phyloP scores from a whole-genome alignment of 2,797 vertebrate genomes.

The Pipistrellus pipistrellus region DNA sequence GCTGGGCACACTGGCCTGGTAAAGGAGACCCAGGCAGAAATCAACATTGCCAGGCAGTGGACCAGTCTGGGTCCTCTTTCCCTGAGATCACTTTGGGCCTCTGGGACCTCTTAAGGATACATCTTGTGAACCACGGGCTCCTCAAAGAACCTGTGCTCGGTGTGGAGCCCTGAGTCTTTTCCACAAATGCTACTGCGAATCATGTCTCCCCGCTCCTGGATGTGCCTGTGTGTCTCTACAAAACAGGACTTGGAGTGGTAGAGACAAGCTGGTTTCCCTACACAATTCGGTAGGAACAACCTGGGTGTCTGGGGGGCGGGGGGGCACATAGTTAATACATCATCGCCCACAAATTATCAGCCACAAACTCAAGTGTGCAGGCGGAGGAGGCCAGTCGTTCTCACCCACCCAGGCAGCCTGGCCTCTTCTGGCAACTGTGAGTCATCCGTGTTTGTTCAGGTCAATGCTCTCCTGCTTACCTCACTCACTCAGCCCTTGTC shows the following conservation, averaged over 20 bases:
- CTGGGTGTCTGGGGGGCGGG: background rate
- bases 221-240: background rate
- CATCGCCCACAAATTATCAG: background rate
- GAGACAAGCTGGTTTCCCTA: background rate
- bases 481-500: background rate
- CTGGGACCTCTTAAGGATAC: background rate
- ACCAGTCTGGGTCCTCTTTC: background rate
- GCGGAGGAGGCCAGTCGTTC: background rate
- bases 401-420: background rate
- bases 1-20: background rate
- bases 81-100: background rate
- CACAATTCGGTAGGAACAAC: background rate
- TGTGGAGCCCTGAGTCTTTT: background rate
- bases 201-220: background rate
- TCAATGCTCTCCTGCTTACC: constrained; percentile 31
- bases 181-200: background rate
- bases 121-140: background rate
- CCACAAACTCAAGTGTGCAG: background rate
- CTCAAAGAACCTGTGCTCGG: background rate
- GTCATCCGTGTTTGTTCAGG: background rate
- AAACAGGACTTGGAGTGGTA: background rate
- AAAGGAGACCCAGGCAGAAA: background rate
- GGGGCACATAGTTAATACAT: background rate
- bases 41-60: background rate
- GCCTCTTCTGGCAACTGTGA: background rate